Evolutionary conservation across 2,888 invertebrate genomes (phyloP).

Genomic region (Belgica antarctica): DNA sequence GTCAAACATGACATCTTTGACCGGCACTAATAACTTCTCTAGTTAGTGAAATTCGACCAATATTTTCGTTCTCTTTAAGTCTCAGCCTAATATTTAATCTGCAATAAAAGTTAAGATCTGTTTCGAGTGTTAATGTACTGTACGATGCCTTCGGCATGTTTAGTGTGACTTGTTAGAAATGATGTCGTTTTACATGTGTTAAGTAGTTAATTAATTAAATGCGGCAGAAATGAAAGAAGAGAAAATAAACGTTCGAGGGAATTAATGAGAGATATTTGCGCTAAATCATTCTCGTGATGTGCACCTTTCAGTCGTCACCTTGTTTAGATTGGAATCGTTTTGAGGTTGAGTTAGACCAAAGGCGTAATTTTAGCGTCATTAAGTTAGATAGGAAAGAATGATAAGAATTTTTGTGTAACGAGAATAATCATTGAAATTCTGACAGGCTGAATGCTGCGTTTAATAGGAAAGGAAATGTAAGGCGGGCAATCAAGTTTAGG

Average conservation of each 20-base stretch:
- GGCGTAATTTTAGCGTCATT: neutral
- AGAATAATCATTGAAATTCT: conserved; percentile 15
- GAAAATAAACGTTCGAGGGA: neutral
- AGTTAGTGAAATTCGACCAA: conserved; percentile 44
- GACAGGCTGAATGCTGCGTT: neutral
- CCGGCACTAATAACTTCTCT: too few species aligned
- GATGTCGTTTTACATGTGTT: conserved; percentile 20
- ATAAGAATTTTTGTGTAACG: neutral
- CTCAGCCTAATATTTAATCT: neutral
- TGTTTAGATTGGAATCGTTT: neutral
- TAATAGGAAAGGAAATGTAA: too few species aligned
- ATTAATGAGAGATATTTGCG: conserved; percentile 11
- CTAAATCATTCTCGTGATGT: conserved; percentile 7
- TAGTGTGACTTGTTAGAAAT: conserved; percentile 13
- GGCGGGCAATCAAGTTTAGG: too few species aligned
- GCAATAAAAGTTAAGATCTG: conserved; percentile 6
- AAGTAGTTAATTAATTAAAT: neutral
- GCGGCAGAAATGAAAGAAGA: neutral
- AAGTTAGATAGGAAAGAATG: conserved; percentile 2
- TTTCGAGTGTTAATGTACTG: neutral
- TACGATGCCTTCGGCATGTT: neutral
- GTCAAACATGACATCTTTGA: too few species aligned
- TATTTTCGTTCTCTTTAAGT: neutral
- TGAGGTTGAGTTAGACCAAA: neutral
- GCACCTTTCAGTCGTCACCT: conserved; percentile 13